Evolutionary conservation across 2,888 invertebrate genomes (phyloP).

Genomic region (Salticus scenicus): DNA sequence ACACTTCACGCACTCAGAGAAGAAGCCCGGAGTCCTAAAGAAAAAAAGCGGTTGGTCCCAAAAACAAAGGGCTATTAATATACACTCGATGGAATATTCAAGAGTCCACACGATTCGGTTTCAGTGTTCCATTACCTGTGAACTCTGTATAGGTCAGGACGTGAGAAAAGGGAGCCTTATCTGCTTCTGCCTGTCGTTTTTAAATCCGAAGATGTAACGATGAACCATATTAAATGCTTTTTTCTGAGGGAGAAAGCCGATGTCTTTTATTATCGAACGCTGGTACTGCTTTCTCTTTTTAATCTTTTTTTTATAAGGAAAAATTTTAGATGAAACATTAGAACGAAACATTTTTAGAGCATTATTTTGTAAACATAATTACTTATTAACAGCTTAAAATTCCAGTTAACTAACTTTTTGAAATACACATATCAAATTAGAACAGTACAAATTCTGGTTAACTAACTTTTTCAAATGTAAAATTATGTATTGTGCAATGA

Average conservation of each 20-base stretch:
- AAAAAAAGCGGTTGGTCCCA: not conserved
- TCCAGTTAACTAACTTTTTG: too few species aligned
- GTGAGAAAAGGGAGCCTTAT: slow-evolving; percentile 1
- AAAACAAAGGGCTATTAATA: slow-evolving; percentile 17
- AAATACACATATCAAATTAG: too few species aligned
- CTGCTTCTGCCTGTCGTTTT: not conserved
- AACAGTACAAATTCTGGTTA: too few species aligned
- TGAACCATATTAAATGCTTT: not conserved
- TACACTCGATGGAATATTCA: not conserved
- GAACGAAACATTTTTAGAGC: too few species aligned
- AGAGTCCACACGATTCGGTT: not conserved
- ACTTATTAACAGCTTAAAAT: too few species aligned
- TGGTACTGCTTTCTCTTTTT: too few species aligned
- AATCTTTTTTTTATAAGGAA: too few species aligned
- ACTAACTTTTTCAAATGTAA: too few species aligned
- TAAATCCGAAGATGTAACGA: not conserved
- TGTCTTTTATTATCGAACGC: not conserved
- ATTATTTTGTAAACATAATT: too few species aligned
- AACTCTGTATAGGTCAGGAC: slow-evolving; percentile 10
- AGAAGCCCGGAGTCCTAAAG: not conserved
- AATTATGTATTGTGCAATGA: too few species aligned
- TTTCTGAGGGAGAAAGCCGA: not conserved
- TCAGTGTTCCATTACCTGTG: slow-evolving; percentile 3
- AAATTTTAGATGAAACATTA: too few species aligned
- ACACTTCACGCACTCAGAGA: not conserved